Evolutionary conservation across 2,888 invertebrate species (phyloP).

Genomic region (Xestia c-nigrum): DNA sequence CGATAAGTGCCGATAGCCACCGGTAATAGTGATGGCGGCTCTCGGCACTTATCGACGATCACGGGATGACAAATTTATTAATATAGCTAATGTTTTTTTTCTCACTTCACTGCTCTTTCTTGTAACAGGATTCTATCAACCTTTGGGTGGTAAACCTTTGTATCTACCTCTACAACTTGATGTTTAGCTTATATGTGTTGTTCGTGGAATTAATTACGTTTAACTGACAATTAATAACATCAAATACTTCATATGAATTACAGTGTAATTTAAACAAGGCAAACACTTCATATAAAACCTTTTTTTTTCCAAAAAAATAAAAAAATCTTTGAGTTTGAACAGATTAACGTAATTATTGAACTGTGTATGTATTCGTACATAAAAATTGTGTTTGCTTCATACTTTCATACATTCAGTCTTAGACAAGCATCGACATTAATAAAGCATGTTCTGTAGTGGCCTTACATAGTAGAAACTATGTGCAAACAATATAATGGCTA

Average conservation of each 20-base stretch:
- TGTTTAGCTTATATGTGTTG: conserved; percentile 33
- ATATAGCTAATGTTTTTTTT: conserved; percentile 31
- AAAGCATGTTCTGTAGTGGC: conserved; percentile 35
- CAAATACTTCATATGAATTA: background rate
- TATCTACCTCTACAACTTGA: conserved; percentile 31
- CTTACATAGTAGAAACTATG: conserved; percentile 10
- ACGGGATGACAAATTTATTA: conserved; percentile 15
- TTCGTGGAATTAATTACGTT: conserved; percentile 38
- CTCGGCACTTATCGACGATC: background rate
- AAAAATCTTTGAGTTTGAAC: background rate
- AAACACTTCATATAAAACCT: background rate
- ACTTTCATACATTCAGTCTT: conserved; percentile 23
- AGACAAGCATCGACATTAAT: conserved; percentile 26
- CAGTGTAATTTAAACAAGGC: background rate
- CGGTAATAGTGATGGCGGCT: background rate
- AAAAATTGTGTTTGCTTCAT: conserved; percentile 30
- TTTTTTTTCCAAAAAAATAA: background rate
- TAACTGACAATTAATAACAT: conserved; percentile 12
- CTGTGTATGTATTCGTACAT: background rate
- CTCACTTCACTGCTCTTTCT: conserved; percentile 17
- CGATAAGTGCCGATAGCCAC: too few relatives aligned
- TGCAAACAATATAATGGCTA: conserved; percentile 4
- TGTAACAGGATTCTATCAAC: conserved; percentile 45
- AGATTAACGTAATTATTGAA: conserved; percentile 42
- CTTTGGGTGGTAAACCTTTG: conserved; percentile 38